Base-by-base conservation (phyloP, 1,140 invertebrate genomes). In the Tetramorium parvispinum region DNA sequence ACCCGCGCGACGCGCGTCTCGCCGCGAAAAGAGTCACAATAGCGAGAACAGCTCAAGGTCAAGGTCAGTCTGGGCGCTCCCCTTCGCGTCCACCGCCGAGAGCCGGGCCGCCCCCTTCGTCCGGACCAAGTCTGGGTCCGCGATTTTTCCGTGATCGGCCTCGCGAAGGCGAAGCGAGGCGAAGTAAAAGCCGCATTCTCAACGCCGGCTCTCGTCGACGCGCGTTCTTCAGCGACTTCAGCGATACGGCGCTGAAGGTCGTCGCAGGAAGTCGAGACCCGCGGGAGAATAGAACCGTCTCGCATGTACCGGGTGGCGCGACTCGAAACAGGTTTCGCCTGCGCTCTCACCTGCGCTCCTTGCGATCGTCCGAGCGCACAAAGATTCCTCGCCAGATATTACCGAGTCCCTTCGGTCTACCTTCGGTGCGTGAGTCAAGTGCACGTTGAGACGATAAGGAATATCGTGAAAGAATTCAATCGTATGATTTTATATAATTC, bases 231-330 rank as follows among this genome's bases (percentile, higher is more conserved):
- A 32, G 65, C 79, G 73, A 85, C 82, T 89, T 89, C 86, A 32
- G 87, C 32, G 86, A 90, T 90, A 88, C 76, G 53, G 16, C n/a
- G 73, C 51, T 86, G 89, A 91, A 91, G 89, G 89, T 91, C 89
- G 89, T 85, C 79, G 79, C 63, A 85, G 76, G 75, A 90, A 91
- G 85, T 87, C 87, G 89, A 68, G 85, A 90, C 79, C 68, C 89
- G 57, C 86, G 86, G 88, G 75, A 87, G 89, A 91, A 86, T 76
- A 88, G 73, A 75, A 89, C 43, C 71, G 85, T 81, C 82, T 66
- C 78, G 57, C 65, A 87, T 73, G 11, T 91, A 91, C 85, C 87
- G 89, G 89, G 89, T 91, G 89, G 46, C 86, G 57, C 49, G 63
- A 59, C 40, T 37, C 24, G 27, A 89, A 86, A 86, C 76, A 37